These are phyloP conservation scores for Gyps fulvus DNA, from an alignment of 2,113 vertebrate genomes.

Conservation along the genomic window DNA sequence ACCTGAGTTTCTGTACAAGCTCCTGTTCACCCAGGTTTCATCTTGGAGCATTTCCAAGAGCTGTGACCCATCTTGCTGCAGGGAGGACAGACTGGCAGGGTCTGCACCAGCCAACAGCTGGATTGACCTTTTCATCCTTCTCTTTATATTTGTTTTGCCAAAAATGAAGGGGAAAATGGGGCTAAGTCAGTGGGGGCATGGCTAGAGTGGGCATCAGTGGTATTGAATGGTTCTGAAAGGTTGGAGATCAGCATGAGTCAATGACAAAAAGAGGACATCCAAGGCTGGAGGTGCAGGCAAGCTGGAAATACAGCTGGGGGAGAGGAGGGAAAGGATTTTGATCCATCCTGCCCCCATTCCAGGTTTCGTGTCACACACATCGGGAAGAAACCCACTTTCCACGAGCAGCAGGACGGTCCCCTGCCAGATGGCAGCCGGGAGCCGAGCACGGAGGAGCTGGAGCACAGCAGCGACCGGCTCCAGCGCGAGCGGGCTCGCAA, in stretches of 20 bases:
- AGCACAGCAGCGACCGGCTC: constrained; percentile 42
- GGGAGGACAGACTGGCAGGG: neutral
- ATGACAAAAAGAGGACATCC: neutral
- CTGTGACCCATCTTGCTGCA: neutral
- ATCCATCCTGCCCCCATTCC: neutral
- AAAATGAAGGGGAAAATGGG: neutral
- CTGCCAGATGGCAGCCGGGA: constrained; percentile 60
- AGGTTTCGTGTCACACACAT: constrained; percentile 92
- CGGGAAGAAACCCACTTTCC: constrained; percentile 78
- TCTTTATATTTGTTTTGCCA: neutral
- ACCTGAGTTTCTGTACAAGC: neutral
- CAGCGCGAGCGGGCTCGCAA: constrained; percentile 46
- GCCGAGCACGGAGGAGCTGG: constrained; percentile 33
- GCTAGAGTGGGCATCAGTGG: too few relatives aligned
- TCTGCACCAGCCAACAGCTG: neutral
- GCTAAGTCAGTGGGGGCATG: neutral
- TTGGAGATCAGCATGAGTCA: neutral
- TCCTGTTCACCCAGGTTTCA: neutral
- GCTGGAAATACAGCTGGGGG: neutral
- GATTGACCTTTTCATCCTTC: neutral
- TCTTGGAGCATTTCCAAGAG: neutral
- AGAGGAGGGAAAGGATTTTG: neutral
- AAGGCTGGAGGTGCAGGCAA: neutral
- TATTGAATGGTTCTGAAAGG: neutral
- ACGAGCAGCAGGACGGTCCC: constrained; percentile 69